Percentiles rank a stretch among this genome's conserved stretches.
These are phyloP conservation scores for Hyla sarda DNA, from an alignment of 2,113 vertebrate genomes.

Conservation along the genomic window DNA sequence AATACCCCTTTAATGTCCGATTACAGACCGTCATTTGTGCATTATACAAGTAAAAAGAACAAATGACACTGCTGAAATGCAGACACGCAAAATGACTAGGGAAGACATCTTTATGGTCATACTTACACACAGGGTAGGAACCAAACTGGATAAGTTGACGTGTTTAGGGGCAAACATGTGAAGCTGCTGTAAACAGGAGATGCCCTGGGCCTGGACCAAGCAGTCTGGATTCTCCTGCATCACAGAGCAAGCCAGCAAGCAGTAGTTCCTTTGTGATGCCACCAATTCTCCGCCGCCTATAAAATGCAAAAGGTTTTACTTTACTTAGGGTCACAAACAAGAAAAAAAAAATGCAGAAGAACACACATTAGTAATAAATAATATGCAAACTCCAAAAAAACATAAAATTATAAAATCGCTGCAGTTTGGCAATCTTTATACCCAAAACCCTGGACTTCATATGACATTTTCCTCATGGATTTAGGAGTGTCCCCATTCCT, in stretches of 20 bases:
- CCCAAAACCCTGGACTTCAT: too few species aligned
- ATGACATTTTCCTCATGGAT: too few species aligned
- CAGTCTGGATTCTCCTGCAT: constrained; percentile 88
- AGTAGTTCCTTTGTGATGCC: constrained; percentile 79
- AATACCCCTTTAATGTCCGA: too few species aligned
- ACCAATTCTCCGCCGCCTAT: constrained; percentile 74
- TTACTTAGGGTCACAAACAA: background rate
- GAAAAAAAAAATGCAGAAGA: background rate
- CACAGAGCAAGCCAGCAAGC: constrained; percentile 84
- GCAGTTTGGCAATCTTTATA: too few species aligned
- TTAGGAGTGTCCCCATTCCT: too few species aligned
- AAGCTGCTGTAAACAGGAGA: constrained; percentile 93
- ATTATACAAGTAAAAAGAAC: background rate
- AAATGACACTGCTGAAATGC: background rate
- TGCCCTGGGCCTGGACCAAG: constrained; percentile 87
- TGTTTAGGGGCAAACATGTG: constrained; percentile 94
- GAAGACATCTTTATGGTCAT: background rate
- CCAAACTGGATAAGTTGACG: constrained; percentile 85
- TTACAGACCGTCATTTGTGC: too few species aligned
- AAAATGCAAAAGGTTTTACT: background rate
- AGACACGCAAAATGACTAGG: background rate
- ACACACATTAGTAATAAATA: too few species aligned
- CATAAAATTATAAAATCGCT: too few species aligned
- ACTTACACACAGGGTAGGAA: constrained; percentile 92
- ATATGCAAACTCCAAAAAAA: too few species aligned